phyloP scores from a whole-genome alignment of 2,113 vertebrate species.

The Columba janthina region DNA sequence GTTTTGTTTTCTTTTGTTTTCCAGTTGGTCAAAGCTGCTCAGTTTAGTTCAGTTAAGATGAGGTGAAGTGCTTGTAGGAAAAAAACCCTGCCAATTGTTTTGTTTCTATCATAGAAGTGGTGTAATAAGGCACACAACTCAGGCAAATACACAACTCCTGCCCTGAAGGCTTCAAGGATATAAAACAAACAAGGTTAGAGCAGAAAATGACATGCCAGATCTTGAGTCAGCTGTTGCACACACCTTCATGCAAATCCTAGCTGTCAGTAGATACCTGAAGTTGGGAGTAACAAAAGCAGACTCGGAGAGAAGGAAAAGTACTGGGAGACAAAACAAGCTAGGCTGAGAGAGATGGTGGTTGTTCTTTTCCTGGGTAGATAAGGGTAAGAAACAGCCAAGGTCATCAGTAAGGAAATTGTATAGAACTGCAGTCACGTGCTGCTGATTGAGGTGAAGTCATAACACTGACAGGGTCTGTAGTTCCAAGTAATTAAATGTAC shows the following conservation, averaged over 20 bases:
- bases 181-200: neutral
- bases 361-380: neutral
- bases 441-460: neutral
- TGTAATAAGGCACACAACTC: neutral
- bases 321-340: neutral
- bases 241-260: neutral
- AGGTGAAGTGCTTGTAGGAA: neutral
- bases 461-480: neutral
- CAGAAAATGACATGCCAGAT: neutral
- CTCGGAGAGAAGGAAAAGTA: neutral
- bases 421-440: neutral
- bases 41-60: neutral
- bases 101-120: neutral
- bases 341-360: neutral
- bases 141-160: neutral
- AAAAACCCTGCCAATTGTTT: neutral
- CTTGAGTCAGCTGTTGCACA: neutral
- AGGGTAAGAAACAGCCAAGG: neutral
- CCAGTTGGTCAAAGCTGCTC: neutral
- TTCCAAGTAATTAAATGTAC: neutral
- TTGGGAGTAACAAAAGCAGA: neutral
- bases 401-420: neutral
- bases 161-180: neutral
- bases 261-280: neutral
- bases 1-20: neutral